Conservation (phyloP, 1,140 invertebrate species). For the Pectinophora gossypiella region DNA sequence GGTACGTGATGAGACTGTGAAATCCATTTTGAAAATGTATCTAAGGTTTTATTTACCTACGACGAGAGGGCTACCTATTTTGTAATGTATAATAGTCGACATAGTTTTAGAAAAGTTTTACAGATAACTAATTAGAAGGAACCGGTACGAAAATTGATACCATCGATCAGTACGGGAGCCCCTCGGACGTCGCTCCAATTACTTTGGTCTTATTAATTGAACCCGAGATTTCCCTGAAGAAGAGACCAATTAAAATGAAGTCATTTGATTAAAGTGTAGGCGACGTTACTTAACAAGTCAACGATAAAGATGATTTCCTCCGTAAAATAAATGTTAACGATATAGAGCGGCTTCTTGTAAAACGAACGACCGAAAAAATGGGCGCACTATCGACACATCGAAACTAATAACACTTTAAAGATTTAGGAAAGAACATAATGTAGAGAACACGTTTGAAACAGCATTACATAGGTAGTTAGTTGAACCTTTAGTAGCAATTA, state of each 20-base stretch:
- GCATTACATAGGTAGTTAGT: neutral
- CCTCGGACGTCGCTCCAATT: conserved; percentile 33
- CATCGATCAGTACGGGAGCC: conserved; percentile 25
- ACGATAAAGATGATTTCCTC: conserved; percentile 44
- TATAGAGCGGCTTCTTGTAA: conserved; percentile 35
- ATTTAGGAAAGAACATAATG: conserved; percentile 12
- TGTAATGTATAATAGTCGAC: no score
- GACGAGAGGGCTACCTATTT: neutral
- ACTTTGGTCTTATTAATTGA: conserved; percentile 50
- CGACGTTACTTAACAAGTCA: conserved; percentile 48
- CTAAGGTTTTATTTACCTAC: neutral
- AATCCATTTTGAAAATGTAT: neutral
- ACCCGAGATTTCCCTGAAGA: conserved; percentile 41
- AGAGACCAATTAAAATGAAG: conserved; percentile 46
- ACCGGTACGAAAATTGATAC: conserved; percentile 29
- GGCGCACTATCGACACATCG: neutral
- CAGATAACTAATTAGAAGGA: conserved; percentile 27
- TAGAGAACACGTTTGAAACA: neutral
- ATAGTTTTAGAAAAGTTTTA: neutral
- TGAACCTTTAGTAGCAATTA: neutral
- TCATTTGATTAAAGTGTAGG: conserved; percentile 52
- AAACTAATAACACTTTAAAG: conserved; percentile 48
- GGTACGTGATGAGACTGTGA: conserved; percentile 6
- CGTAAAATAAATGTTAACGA: conserved; percentile 46
- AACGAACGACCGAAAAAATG: neutral